phyloP scores from a whole-genome alignment of 53 echinoderm and acorn worm species.

The Zoroaster sp. region DNA sequence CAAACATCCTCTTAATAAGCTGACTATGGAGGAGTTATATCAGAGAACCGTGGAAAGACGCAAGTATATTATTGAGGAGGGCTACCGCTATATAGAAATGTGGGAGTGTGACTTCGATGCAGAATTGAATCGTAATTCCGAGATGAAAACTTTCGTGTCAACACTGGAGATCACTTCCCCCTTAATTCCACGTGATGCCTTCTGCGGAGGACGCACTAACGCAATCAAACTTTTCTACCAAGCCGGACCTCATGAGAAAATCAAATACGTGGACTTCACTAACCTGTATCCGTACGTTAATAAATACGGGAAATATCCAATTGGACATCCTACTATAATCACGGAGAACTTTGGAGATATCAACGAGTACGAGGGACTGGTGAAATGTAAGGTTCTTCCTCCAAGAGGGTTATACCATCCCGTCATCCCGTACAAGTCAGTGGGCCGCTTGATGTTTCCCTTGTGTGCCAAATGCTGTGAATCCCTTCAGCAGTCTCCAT shows the following conservation, averaged over 20 bases:
- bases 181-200: background rate
- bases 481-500: background rate
- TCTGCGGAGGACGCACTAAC: too few species aligned
- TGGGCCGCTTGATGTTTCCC: constrained; percentile 8
- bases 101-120: constrained; percentile 20
- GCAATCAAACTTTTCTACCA: too few species aligned
- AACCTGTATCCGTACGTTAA: constrained; percentile 67
- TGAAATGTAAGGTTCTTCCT: constrained; percentile 36
- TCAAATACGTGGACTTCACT: constrained; percentile 64
- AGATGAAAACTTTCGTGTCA: background rate
- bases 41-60: constrained; percentile 14
- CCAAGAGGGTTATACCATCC: constrained; percentile 40
- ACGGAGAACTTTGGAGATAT: constrained; percentile 18
- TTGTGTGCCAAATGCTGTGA: constrained; percentile 43
- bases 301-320: constrained; percentile 60
- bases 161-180: background rate
- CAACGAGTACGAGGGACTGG: constrained; percentile 14
- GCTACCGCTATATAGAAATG: background rate
- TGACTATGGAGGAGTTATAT: too few species aligned
- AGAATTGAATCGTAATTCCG: background rate
- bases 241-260: constrained; percentile 35
- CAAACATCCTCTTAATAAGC: too few species aligned
- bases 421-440: constrained; percentile 20
- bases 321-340: background rate
- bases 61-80: background rate